Evolutionary conservation across 2,797 vertebrate species (phyloP).

Genomic region (Myiotriccus ornatus): DNA sequence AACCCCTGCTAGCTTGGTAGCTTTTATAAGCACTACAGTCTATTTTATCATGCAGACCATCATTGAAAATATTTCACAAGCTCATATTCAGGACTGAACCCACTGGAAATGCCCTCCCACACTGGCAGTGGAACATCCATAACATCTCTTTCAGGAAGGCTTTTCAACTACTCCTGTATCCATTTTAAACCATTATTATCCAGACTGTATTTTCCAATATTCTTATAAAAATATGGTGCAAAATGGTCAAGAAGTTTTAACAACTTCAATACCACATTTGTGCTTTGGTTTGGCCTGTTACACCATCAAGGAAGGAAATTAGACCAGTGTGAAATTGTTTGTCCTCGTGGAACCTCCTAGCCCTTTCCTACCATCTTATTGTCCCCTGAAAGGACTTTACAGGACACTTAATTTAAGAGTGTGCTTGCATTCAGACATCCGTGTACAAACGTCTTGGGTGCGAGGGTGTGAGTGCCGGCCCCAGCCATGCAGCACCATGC

Average conservation of each 20-base stretch:
- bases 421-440: not conserved
- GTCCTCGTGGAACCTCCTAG: not conserved
- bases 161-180: not conserved
- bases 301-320: not conserved
- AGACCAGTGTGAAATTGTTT: not conserved
- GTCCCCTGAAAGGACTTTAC: not conserved
- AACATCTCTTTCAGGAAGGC: not conserved
- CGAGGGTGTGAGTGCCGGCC: accelerated
- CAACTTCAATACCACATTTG: not conserved
- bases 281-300: not conserved
- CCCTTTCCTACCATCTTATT: not conserved
- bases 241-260: not conserved
- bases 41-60: not conserved
- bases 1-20: not conserved
- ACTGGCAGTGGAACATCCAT: not conserved
- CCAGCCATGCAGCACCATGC: not conserved
- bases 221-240: not conserved
- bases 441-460: not conserved
- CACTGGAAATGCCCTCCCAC: not conserved
- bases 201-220: not conserved
- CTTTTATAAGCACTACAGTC: not conserved
- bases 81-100: not conserved
- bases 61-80: not conserved
- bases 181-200: not conserved
- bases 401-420: not conserved